Conservation (phyloP, 2,888 invertebrate genomes). For the Merodon equestris region DNA sequence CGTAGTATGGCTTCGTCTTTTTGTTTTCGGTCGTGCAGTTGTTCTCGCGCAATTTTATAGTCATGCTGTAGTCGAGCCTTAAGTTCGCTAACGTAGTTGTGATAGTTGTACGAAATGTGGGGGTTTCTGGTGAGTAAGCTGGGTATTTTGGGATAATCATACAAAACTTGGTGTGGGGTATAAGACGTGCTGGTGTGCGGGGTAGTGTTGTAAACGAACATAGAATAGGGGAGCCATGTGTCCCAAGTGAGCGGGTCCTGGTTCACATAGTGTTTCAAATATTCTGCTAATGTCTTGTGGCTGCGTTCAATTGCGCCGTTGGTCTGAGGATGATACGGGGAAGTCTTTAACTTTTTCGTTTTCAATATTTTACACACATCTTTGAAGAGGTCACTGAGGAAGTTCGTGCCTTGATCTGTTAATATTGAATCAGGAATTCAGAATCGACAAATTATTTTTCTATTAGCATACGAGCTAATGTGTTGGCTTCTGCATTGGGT, state of each 20-base stretch:
- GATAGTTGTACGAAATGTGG: slow-evolving; percentile 3
- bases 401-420: slow-evolving; percentile 42
- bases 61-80: background rate
- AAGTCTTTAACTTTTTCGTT: background rate
- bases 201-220: slow-evolving; percentile 6
- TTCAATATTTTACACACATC: slow-evolving; percentile 4
- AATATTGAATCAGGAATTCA: slow-evolving; percentile 29
- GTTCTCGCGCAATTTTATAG: background rate
- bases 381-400: slow-evolving; percentile 9
- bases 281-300: background rate
- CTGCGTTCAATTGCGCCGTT: slow-evolving; percentile 4
- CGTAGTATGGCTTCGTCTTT: background rate
- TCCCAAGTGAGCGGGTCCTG: slow-evolving; percentile 1
- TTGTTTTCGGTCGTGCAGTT: background rate
- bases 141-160: slow-evolving; percentile 3
- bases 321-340: slow-evolving; percentile 4
- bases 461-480: slow-evolving; percentile 4
- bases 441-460: slow-evolving; percentile 20
- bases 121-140: background rate
- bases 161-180: background rate
- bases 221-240: slow-evolving; percentile 1
- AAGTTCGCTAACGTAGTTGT: slow-evolving; percentile 8
- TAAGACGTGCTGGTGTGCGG: slow-evolving; percentile 4
- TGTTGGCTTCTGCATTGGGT: background rate
- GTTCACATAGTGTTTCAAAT: slow-evolving; percentile 6